Evolutionary conservation across 2,113 vertebrate genomes (phyloP), one percentile per base, ranked within the genome.

Genomic region (Calyptommatus sinebrachiatus): DNA sequence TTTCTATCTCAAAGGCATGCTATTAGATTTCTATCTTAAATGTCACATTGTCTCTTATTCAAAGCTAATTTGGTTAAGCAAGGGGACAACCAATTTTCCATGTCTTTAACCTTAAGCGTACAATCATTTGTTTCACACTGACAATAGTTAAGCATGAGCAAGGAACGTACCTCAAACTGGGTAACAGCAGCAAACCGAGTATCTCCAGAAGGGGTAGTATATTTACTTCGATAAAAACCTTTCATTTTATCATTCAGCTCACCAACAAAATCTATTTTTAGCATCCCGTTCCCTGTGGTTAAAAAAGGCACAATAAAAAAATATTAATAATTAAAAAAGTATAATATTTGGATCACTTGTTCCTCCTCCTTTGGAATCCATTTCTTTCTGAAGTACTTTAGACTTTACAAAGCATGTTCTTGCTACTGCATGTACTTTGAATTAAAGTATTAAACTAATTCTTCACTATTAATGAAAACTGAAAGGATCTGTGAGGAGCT

Each of bases 211-310:
- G 96, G 79, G 79, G 94, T 94, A 48, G 94, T 93, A 28, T 99
- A 99, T 96, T 99, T 99, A 92, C 98, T 99, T 82, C 98, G 93
- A 85, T 99, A 99, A 84, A 99, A 99, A 1, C 98, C 98, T 90
- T 99, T 99, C 98, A 99, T 99, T 93, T 99, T 99, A 90, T 99
- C 98, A 14, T 99, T 99, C 85, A 99, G 94, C 88, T 99, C 98
- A 53, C 98, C 98, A 8, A 99, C 98, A 91, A 98, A 99, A 94
- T 99, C 97, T 48, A 99, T 98, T 94, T 98, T 99, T 92, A 99
- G 92, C 0, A 87, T 95, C 87, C 98, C 98, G 0, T 95, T 96
- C 84, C 98, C 98, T 99, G 93, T 20, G 82, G 90, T 41, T 82
- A 28, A 74, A 85, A 74, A 57, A 70, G 88, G 87, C 50, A 87